Evolutionary conservation across 2,888 invertebrate species (phyloP), one percentile per base, ranked within the genome.

Genomic region (Dasysyrphus albostriatus): DNA sequence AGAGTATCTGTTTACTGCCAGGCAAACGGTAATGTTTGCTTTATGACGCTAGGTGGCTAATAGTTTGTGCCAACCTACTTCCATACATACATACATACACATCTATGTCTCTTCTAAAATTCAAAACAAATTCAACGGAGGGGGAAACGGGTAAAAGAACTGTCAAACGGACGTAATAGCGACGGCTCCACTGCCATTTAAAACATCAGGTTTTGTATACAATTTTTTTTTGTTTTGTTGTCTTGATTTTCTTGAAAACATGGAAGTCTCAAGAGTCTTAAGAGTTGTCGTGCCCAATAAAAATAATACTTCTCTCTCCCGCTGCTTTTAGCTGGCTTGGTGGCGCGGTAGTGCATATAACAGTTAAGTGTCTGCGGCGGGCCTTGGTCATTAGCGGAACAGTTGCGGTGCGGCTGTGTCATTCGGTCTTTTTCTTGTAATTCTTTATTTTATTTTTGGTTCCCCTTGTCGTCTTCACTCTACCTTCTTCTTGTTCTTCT

Each of bases 11-110:
- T 54, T 75, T 76, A 63, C 65, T 67, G 42, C 54, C 44, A 72
- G 65, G 47, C 74, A 63, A 85, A 87, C 87, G 78, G 87, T 83
- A 87, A 83, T 83, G 87, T 83, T 87, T 87, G 83, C 79, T 79
- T 87, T 83, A 87, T 72, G 78, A 87, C 78, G 75, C 65, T 82
- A 63, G 75, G 51, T 87, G 75, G 76, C 75, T 80, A 75, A 80
- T 80, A 72, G 70, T 34, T 80, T 49, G 70, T 65, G 74, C 70
- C 87, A 83, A 87, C 83, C 78, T 83, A 83, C 74, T 70, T 78
- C 47, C 65, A 58, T 63, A 51, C 65, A 58, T 63, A 78, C 32
- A 6, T 24, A 24, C 69, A 37, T 42, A 39, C 69, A 51, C 32
- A 24, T 78, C 49, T 72, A 72, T 70, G 76, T 61, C 59, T 67